Percentiles rank a stretch among this genome's conserved stretches.
Evolutionary conservation across 2,888 invertebrate genomes (phyloP).

Genomic region (Boloria euphrosyne): DNA sequence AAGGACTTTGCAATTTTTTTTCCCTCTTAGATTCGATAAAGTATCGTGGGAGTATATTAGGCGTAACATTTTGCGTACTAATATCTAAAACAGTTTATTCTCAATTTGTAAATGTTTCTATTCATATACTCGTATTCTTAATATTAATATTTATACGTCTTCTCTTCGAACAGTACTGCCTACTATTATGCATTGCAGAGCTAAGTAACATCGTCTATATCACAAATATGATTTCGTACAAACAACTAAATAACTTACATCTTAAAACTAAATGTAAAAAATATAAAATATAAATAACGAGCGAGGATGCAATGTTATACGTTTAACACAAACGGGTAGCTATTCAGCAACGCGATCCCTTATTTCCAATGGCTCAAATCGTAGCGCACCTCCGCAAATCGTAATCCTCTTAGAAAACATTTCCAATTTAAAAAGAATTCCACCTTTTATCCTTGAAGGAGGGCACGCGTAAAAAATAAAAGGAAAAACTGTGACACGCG

Average conservation of each 20-base stretch:
- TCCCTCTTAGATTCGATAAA: slow-evolving; percentile 32
- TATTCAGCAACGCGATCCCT: slow-evolving; percentile 65
- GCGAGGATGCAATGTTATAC: slow-evolving; percentile 42
- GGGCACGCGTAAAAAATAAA: slow-evolving; percentile 81
- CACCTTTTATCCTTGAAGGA: slow-evolving; percentile 75
- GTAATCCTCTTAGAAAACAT: slow-evolving; percentile 83
- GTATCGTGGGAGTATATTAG: slow-evolving; percentile 37
- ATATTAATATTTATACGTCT: too few relatives aligned
- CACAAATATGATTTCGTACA: too few relatives aligned
- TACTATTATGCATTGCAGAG: too few relatives aligned
- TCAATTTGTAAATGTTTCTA: too few relatives aligned
- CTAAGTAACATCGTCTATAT: too few relatives aligned
- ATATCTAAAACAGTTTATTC: slow-evolving; percentile 20
- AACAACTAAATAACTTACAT: too few relatives aligned
- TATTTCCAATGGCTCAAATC: slow-evolving; percentile 62
- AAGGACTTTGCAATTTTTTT: slow-evolving; percentile 44
- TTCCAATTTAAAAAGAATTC: slow-evolving; percentile 83
- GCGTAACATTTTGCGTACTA: slow-evolving; percentile 16
- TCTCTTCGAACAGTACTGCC: too few relatives aligned
- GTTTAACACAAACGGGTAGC: slow-evolving; percentile 62
- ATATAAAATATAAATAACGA: too few relatives aligned
- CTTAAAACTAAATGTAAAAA: too few relatives aligned
- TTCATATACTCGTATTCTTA: too few relatives aligned
- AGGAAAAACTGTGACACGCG: slow-evolving; percentile 77
- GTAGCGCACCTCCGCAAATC: slow-evolving; percentile 78